phyloP scores from a whole-genome alignment of 2,888 invertebrate species.

The Coremacera marginata region DNA sequence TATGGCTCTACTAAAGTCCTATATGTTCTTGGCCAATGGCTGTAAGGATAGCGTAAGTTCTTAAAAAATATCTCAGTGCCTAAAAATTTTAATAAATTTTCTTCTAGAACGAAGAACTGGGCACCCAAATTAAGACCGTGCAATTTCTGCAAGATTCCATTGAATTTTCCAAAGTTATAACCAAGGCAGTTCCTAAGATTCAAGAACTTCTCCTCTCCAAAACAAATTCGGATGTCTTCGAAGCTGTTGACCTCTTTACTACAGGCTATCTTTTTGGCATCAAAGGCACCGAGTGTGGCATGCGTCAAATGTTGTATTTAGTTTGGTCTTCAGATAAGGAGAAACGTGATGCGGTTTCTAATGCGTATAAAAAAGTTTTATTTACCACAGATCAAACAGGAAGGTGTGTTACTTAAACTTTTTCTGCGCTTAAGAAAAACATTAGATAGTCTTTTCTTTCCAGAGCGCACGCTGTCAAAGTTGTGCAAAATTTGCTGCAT shows the following conservation, averaged over 20 bases:
- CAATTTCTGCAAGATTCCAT: slow-evolving; percentile 79
- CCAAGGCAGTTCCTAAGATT: slow-evolving; percentile 73
- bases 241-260: slow-evolving; percentile 90
- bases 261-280: slow-evolving; percentile 83
- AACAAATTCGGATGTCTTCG: slow-evolving; percentile 83
- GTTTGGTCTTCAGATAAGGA: slow-evolving; percentile 86
- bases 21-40: slow-evolving; percentile 62
- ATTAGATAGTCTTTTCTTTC: slow-evolving; percentile 41
- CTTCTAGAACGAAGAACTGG: slow-evolving; percentile 71
- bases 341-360: slow-evolving; percentile 79
- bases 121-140: slow-evolving; percentile 75
- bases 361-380: slow-evolving; percentile 76
- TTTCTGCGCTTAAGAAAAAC: too few relatives aligned
- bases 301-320: slow-evolving; percentile 81
- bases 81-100: background rate
- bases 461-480: slow-evolving; percentile 71
- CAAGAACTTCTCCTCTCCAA: slow-evolving; percentile 80
- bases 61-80: slow-evolving; percentile 47
- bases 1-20: slow-evolving; percentile 63
- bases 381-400: slow-evolving; percentile 67
- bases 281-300: slow-evolving; percentile 78
- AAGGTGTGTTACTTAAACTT: slow-evolving; percentile 47
- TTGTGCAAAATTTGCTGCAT: slow-evolving; percentile 74
- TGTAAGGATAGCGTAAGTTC: slow-evolving; percentile 63
- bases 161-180: slow-evolving; percentile 69